phyloP scores from a whole-genome alignment of 2,113 vertebrate species.

The Leuciscus idus region DNA sequence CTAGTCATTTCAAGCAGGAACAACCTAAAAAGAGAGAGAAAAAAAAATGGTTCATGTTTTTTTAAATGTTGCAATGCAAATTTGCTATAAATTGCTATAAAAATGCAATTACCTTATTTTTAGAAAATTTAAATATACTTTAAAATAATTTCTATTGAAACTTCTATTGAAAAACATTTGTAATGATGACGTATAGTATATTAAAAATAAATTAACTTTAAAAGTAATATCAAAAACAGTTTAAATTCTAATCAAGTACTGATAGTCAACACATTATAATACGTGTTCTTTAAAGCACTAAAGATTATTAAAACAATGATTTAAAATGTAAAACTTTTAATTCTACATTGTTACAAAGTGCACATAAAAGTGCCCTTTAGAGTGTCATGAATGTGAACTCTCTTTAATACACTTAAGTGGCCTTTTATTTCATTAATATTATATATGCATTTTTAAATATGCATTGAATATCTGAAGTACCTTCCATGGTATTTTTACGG shows the following conservation, averaged over 20 bases:
- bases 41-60: too few relatives aligned
- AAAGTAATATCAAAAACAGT: neutral
- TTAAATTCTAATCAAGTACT: neutral
- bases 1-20: conserved; percentile 27
- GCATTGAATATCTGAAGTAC: too few relatives aligned
- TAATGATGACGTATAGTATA: neutral
- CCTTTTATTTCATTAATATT: neutral
- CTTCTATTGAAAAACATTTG: neutral
- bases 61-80: neutral
- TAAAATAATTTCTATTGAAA: neutral
- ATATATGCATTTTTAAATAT: neutral
- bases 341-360: neutral
- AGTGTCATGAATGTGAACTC: neutral
- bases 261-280: neutral
- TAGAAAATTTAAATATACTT: too few relatives aligned
- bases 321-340: neutral
- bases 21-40: conserved; percentile 28
- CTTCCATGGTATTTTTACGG: too few relatives aligned
- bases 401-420: neutral
- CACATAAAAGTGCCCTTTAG: neutral
- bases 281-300: neutral
- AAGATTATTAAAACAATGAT: neutral
- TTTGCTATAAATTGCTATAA: neutral
- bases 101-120: neutral
- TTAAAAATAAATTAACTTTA: neutral